A percentile compares a stretch with the other conserved stretches of the same genome.
These are phyloP conservation scores for Conus betulinus DNA, from an alignment of 1,140 invertebrate species.

Conservation along the genomic window DNA sequence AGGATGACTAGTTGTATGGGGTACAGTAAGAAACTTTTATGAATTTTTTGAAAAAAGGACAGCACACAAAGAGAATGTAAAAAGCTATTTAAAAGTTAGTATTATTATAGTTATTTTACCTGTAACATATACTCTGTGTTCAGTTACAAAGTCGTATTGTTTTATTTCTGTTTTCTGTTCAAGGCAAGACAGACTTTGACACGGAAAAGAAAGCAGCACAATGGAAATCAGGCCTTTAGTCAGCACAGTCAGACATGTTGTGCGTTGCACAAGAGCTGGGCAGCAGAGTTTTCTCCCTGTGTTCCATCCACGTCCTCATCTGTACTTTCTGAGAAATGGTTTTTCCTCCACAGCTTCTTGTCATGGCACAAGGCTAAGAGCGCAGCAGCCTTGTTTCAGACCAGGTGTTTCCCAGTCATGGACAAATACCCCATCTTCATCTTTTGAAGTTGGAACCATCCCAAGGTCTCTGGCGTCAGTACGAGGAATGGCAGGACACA, in stretches of 20 bases:
- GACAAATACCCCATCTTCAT: neutral
- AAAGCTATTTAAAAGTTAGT: neutral
- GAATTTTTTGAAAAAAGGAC: too few relatives aligned
- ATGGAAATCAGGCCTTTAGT: neutral
- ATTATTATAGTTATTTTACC: neutral
- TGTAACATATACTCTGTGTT: neutral
- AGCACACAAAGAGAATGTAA: neutral
- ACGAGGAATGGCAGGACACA: constrained; percentile 28
- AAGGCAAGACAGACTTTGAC: neutral
- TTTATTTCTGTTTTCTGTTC: neutral
- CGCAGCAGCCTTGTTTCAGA: neutral
- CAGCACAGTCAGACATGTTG: neutral
- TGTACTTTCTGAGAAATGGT: neutral
- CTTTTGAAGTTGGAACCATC: neutral
- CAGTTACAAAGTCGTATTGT: too few relatives aligned
- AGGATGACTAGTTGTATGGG: too few relatives aligned
- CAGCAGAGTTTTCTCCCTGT: too few relatives aligned
- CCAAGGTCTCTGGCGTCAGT: neutral
- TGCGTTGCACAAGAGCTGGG: neutral
- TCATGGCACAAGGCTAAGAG: neutral
- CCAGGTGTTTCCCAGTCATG: neutral
- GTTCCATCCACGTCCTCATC: neutral
- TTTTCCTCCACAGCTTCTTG: neutral
- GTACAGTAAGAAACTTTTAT: too few relatives aligned
- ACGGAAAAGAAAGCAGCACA: neutral